These are phyloP conservation scores for Triops cancriformis DNA, from an alignment of 1,140 invertebrate genomes.

Conservation along the genomic window DNA sequence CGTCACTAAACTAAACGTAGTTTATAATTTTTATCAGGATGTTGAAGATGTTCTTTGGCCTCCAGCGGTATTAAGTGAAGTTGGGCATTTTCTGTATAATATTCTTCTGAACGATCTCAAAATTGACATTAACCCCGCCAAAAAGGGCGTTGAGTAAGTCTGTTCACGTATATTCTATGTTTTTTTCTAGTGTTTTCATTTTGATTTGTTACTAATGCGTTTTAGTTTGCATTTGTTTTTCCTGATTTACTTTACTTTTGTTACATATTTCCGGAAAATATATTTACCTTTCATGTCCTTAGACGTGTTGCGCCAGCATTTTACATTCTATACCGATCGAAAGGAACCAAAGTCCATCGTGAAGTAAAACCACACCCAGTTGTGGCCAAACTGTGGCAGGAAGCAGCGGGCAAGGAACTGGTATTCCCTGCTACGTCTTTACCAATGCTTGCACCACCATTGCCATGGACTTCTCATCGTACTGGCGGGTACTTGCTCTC, in stretches of 20 bases:
- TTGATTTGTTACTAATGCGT: too few species aligned
- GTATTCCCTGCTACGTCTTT: conserved; percentile 59
- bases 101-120: conserved; percentile 79
- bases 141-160: conserved; percentile 43
- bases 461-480: conserved; percentile 61
- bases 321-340: conserved; percentile 65
- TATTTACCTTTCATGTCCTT: neutral
- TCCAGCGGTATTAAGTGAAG: conserved; percentile 44
- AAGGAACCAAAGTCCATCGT: conserved; percentile 53
- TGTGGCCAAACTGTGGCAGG: conserved; percentile 55
- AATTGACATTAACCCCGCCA: conserved; percentile 56
- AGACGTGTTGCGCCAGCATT: conserved; percentile 56
- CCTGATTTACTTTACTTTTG: too few species aligned
- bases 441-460: conserved; percentile 68
- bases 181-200: neutral
- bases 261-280: too few species aligned
- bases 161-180: conserved; percentile 28
- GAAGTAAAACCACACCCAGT: conserved; percentile 79
- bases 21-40: conserved; percentile 37
- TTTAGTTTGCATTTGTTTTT: too few species aligned
- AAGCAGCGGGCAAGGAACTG: conserved; percentile 48
- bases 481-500: conserved; percentile 67
- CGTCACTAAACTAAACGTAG: neutral
- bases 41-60: conserved; percentile 56
- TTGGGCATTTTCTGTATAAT: conserved; percentile 76